Conservation (phyloP, 2,888 invertebrate species). For the Onthophagus sagittarius region DNA sequence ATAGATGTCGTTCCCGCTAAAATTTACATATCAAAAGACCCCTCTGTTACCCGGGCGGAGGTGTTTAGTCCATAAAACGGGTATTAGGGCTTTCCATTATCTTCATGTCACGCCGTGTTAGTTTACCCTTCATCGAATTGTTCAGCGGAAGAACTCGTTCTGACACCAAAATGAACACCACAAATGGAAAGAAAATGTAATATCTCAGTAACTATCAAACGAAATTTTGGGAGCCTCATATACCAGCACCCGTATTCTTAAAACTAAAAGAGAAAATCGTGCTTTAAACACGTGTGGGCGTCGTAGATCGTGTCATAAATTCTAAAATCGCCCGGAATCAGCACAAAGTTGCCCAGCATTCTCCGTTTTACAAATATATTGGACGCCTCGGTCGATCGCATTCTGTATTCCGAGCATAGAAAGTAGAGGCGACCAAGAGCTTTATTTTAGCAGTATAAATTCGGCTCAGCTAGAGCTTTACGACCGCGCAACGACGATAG, state of each 20-base stretch:
- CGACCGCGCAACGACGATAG: not conserved
- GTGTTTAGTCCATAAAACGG: not conserved
- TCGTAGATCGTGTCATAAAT: not conserved
- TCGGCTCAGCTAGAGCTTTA: slow-evolving; percentile 1
- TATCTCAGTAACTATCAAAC: not conserved
- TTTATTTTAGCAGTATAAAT: slow-evolving; percentile 8
- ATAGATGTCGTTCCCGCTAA: not conserved
- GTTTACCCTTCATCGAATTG: not conserved
- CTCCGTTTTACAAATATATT: slow-evolving; percentile 12
- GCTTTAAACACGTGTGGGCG: slow-evolving; percentile 2
- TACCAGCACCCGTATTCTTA: not conserved
- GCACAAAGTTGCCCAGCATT: slow-evolving; percentile 1
- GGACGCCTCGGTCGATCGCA: slow-evolving; percentile 7
- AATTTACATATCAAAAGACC: not conserved
- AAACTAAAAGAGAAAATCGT: not conserved
- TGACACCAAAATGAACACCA: not conserved
- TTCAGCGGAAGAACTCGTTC: not conserved
- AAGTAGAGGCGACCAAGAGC: slow-evolving; percentile 1
- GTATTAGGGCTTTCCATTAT: not conserved
- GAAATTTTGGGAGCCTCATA: not conserved
- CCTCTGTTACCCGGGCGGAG: not conserved
- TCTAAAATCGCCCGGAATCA: slow-evolving; percentile 1
- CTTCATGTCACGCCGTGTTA: not conserved
- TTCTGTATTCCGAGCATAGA: slow-evolving; percentile 2
- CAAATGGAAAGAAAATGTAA: not conserved